A percentile compares a stretch with the other conserved stretches of the same genome.
These are phyloP conservation scores for Oscheius sp. DNA, from an alignment of 1,140 invertebrate genomes.

Conservation along the genomic window DNA sequence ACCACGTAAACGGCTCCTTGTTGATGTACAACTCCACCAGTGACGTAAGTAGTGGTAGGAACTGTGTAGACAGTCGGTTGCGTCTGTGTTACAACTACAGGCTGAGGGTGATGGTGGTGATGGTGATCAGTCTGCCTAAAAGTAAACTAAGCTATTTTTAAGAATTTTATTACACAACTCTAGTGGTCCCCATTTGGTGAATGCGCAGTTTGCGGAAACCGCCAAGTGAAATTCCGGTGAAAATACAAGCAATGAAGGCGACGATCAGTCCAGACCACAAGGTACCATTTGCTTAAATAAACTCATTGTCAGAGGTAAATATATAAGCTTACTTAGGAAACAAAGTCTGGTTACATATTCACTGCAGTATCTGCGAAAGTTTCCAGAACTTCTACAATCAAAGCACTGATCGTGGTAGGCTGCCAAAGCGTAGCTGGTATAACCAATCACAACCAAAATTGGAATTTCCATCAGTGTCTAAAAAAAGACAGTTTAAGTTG, in stretches of 20 bases:
- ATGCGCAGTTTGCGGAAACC: neutral
- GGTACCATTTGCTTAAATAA: neutral
- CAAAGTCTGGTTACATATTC: neutral
- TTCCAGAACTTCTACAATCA: neutral
- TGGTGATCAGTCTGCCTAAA: neutral
- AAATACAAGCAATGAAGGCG: neutral
- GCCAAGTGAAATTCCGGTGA: neutral
- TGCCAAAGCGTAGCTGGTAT: neutral
- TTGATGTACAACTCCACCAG: neutral
- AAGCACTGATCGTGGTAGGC: neutral
- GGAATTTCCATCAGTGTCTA: neutral
- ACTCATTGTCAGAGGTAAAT: neutral
- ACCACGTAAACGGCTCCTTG: neutral
- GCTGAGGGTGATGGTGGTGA: neutral
- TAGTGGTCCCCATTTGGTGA: neutral
- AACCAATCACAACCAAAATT: neutral
- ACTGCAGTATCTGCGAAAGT: neutral
- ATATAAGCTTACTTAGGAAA: neutral
- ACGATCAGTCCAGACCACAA: neutral
- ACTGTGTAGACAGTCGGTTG: neutral
- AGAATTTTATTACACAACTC: neutral
- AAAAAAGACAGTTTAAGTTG: neutral
- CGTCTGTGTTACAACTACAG: neutral
- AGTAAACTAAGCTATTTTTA: neutral
- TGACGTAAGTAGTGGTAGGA: neutral